Base-by-base conservation (phyloP, 2,797 vertebrate species). In the Pseudochromis fuscus region DNA sequence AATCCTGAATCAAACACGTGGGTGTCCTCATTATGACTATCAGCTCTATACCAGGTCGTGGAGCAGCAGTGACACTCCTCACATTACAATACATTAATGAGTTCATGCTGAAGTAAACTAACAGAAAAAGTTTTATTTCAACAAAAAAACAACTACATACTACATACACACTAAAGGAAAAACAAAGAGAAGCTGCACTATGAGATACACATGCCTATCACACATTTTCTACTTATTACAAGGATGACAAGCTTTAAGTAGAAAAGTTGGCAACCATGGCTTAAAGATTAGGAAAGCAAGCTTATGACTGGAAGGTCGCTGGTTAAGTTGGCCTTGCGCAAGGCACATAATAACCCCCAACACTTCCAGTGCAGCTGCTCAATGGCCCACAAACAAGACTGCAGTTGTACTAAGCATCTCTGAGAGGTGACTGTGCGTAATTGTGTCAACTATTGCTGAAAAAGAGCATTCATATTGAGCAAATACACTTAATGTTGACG, bases 291-390 rank as follows among this genome's bases (percentile, higher is more conserved):
- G 11, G 10, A 58, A 57, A 28, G 24, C 30, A 64, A 65, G 27
- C 19, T 42, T 21, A 49, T 9, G 6, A 60, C 30, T 76, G 27
- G 27, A 58, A 67, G 68, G 40, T 80, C 3, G 42, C 42, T 58
- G 58, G 68, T 79, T 76, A 59, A 18, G 31, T 66, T 83, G 62
- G 64, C 75, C 23, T 81, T 63, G 55, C 33, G 67, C 50, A 65
- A 45, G 1, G 49, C 31, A 66, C 68, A 67, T 25, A 38, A 77
- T 52, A 66, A 71, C 31, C 58, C 35, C 37, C 24, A 55, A 70
- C 28, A 46, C 40, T 23, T 61, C 28, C 49, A 62, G 42, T 18
- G 50, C 63, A 77, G 74, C 78, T 84, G 64, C 51, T 52, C 42
- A 21, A 18, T 16, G 21, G 33, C 27, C 58, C 62, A 56, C 67